Conservation (phyloP, 2,113 vertebrate genomes). For the Empidonax traillii region DNA sequence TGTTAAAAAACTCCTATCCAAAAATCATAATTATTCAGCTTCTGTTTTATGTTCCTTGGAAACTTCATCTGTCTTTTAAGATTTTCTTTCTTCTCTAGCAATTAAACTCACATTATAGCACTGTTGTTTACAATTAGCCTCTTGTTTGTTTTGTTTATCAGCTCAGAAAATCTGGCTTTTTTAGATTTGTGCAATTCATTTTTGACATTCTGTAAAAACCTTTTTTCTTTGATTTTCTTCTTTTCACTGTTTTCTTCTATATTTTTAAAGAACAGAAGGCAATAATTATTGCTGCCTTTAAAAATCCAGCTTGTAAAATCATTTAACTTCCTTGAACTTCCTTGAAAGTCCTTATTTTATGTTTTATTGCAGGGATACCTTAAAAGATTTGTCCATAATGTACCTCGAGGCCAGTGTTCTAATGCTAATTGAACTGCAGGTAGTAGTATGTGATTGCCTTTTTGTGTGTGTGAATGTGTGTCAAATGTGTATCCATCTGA, state of each 20-base stretch:
- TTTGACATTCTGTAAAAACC: neutral
- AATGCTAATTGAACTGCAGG: slow-evolving; percentile 23
- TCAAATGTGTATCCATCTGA: neutral
- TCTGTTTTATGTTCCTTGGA: neutral
- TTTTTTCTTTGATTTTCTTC: neutral
- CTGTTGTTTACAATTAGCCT: slow-evolving; percentile 37
- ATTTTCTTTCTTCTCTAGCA: slow-evolving; percentile 27
- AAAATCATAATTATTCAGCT: neutral
- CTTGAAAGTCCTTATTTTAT: neutral
- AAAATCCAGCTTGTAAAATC: slow-evolving; percentile 4
- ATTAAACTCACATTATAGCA: slow-evolving; percentile 34
- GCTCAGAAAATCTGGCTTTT: neutral
- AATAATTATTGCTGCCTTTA: neutral
- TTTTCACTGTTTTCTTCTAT: neutral
- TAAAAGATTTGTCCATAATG: neutral
- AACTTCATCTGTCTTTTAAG: slow-evolving; percentile 9
- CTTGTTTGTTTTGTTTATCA: slow-evolving; percentile 7
- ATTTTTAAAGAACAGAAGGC: neutral
- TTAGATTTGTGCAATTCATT: neutral
- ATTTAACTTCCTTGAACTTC: neutral
- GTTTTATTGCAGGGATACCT: neutral
- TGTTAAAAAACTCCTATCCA: slow-evolving; percentile 23
- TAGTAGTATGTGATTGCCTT: neutral
- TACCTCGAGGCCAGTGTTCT: neutral
- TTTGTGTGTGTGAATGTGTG: neutral